These are phyloP conservation scores for Drosophila arizonae DNA, from an alignment of 1,140 invertebrate genomes.

Conservation along the genomic window DNA sequence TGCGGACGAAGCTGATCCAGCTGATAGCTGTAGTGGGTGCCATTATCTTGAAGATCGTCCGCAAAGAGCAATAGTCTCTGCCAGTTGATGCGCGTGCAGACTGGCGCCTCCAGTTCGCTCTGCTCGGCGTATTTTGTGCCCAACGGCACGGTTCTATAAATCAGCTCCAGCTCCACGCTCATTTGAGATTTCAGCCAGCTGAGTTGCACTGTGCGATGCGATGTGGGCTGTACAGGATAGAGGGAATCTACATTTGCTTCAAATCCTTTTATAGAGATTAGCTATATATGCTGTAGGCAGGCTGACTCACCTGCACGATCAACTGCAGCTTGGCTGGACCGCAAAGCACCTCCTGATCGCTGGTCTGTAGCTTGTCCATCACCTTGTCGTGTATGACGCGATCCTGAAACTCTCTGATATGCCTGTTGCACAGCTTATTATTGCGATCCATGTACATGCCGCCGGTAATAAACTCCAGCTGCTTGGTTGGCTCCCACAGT, in stretches of 20 bases:
- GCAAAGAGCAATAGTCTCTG: slow-evolving; percentile 55
- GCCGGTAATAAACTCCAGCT: slow-evolving; percentile 54
- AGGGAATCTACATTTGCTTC: too few species aligned
- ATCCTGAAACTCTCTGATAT: slow-evolving; percentile 50
- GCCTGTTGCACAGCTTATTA: slow-evolving; percentile 69
- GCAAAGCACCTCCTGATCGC: slow-evolving; percentile 74
- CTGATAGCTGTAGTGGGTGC: slow-evolving; percentile 56
- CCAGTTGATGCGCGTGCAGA: slow-evolving; percentile 73
- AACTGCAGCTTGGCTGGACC: slow-evolving; percentile 63
- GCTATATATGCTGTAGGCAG: too few species aligned
- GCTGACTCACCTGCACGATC: slow-evolving; percentile 14
- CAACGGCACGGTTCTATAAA: slow-evolving; percentile 47
- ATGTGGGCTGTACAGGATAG: slow-evolving; percentile 30
- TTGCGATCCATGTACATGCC: slow-evolving; percentile 74
- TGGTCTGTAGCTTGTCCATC: slow-evolving; percentile 63
- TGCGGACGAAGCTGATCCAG: slow-evolving; percentile 47
- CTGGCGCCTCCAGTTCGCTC: slow-evolving; percentile 64
- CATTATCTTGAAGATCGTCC: slow-evolving; percentile 60
- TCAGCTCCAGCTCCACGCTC: slow-evolving; percentile 57
- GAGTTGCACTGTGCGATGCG: slow-evolving; percentile 51
- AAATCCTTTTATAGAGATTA: too few species aligned
- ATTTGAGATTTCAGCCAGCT: slow-evolving; percentile 64
- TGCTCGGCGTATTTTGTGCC: slow-evolving; percentile 30
- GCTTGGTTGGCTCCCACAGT: slow-evolving; percentile 49
- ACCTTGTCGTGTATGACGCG: slow-evolving; percentile 55